These are phyloP conservation scores for Phaedon cochleariae DNA, from an alignment of 2,888 invertebrate genomes.

Conservation along the genomic window DNA sequence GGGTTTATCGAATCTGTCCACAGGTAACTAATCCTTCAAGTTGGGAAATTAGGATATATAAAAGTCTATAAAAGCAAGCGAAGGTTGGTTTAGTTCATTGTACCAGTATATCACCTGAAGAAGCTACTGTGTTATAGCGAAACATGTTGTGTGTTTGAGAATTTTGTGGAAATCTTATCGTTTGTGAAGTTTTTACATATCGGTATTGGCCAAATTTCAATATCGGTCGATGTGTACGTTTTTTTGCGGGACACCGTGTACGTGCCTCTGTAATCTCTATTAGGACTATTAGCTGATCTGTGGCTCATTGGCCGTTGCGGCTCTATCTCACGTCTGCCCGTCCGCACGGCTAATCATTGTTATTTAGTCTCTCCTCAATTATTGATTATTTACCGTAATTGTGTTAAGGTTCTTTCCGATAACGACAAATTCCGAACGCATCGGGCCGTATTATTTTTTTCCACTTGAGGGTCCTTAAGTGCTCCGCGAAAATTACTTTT, in stretches of 20 bases:
- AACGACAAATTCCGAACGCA: constrained; percentile 36
- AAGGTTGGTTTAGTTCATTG: too few species aligned
- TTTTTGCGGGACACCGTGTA: constrained; percentile 25
- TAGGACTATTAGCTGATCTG: constrained; percentile 57
- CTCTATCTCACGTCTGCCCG: constrained; percentile 55
- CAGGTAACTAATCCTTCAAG: too few species aligned
- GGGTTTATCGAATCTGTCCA: too few species aligned
- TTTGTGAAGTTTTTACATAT: too few species aligned
- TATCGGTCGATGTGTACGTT: too few species aligned
- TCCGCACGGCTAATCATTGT: constrained; percentile 57
- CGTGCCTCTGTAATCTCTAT: constrained; percentile 58
- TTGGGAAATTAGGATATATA: too few species aligned
- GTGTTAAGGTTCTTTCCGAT: constrained; percentile 47
- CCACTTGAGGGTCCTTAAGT: constrained; percentile 22
- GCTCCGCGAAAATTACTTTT: constrained; percentile 25
- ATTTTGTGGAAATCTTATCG: too few species aligned
- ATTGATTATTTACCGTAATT: constrained; percentile 60
- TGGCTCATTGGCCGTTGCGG: constrained; percentile 27
- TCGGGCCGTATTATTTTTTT: constrained; percentile 30
- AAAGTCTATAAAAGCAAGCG: too few species aligned
- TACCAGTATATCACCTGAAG: too few species aligned
- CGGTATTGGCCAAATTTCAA: too few species aligned
- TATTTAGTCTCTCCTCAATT: constrained; percentile 59
- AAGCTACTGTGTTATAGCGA: too few species aligned
- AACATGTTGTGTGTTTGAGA: too few species aligned